Percentiles rank a stretch among this genome's conserved stretches.
Evolutionary conservation across 2,113 vertebrate species (phyloP).

Genomic region (Erinaceus europaeus): DNA sequence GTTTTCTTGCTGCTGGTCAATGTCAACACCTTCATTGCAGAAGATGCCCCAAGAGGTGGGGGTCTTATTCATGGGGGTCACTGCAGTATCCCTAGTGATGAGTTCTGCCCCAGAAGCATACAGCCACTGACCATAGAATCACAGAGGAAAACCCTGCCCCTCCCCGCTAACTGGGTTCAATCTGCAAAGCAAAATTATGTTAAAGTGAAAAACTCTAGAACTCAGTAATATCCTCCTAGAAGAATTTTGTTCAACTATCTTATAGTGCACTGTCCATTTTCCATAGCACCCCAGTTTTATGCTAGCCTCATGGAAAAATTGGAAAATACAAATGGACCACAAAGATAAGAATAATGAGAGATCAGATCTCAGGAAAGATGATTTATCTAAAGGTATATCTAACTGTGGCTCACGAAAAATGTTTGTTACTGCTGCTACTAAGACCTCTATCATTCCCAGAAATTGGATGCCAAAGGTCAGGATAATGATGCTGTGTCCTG

Average conservation of each 20-base stretch:
- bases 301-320: background rate
- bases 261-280: background rate
- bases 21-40: background rate
- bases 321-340: too few relatives aligned
- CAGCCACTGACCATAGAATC: background rate
- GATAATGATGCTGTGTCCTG: background rate
- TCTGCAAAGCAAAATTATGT: too few relatives aligned
- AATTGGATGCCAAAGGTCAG: background rate
- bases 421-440: background rate
- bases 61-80: background rate
- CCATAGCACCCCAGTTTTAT: background rate
- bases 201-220: background rate
- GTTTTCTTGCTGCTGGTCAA: background rate
- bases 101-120: background rate
- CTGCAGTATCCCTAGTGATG: background rate
- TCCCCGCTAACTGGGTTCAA: background rate
- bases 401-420: fast-evolving
- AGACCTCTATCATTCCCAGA: fast-evolving
- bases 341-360: too few relatives aligned
- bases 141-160: background rate
- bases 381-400: too few relatives aligned
- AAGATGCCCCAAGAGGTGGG: background rate
- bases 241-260: background rate
- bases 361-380: too few relatives aligned
- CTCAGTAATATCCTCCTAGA: background rate